Conservation (phyloP, 2,797 vertebrate species). For the Gallirallus australis region DNA sequence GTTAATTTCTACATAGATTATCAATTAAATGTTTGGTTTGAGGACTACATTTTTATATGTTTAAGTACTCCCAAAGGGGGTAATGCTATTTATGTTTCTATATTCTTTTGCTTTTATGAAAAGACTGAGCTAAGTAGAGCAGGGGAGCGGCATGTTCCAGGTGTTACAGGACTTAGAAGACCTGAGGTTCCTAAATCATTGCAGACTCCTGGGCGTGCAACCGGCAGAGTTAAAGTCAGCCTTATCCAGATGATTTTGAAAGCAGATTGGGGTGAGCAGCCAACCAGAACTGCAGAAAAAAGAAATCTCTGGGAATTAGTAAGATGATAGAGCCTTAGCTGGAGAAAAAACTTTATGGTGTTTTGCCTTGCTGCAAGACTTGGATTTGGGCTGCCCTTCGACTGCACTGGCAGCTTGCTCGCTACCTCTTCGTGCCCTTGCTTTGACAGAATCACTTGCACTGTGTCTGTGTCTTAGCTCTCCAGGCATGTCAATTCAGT, state of each 20-base stretch:
- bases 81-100: not conserved
- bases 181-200: not conserved
- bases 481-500: not conserved
- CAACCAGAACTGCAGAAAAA: not conserved
- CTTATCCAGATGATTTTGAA: not conserved
- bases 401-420: not conserved
- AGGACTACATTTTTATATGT: not conserved
- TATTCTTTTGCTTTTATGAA: not conserved
- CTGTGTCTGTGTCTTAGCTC: not conserved
- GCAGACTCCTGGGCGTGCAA: not conserved
- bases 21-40: not conserved
- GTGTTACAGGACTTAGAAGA: not conserved
- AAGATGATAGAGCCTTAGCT: not conserved
- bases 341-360: not conserved
- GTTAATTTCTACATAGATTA: not conserved
- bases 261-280: not conserved
- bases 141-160: not conserved
- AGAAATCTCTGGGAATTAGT: not conserved
- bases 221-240: not conserved
- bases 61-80: not conserved
- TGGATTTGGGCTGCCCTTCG: accelerated
- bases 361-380: not conserved
- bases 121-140: not conserved
- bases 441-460: not conserved
- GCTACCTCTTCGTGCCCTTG: not conserved